These are phyloP conservation scores for Indri indri DNA, from an alignment of 2,113 vertebrate genomes.

Conservation along the genomic window DNA sequence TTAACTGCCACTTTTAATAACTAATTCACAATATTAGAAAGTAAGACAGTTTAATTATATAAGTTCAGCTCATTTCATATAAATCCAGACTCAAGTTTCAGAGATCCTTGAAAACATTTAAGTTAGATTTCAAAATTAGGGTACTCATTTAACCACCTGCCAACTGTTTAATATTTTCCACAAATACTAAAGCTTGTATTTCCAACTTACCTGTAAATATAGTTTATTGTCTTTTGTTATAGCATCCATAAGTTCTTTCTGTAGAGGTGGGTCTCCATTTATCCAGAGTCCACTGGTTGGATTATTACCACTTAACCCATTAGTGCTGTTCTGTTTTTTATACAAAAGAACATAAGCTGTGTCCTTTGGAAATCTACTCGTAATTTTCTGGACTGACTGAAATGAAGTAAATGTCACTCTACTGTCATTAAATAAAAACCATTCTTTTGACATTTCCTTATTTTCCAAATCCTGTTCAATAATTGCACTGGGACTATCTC, in stretches of 20 bases:
- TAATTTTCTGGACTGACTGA: conserved; percentile 97
- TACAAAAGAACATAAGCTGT: conserved; percentile 98
- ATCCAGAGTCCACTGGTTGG: conserved; percentile 87
- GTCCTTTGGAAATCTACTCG: conserved; percentile 97
- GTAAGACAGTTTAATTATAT: conserved; percentile 2
- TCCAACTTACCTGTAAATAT: conserved; percentile 94
- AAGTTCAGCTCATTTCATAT: background rate
- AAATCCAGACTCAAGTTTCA: conserved; percentile 23
- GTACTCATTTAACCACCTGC: background rate
- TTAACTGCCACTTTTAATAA: background rate
- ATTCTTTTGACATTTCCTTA: conserved; percentile 89
- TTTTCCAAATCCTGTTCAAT: conserved; percentile 83
- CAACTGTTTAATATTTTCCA: background rate
- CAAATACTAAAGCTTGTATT: background rate
- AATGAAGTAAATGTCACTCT: conserved; percentile 98
- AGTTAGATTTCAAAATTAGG: background rate
- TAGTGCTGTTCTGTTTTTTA: conserved; percentile 90
- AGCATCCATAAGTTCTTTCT: conserved; percentile 98
- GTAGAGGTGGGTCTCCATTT: conserved; percentile 94
- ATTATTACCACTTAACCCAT: conserved; percentile 71
- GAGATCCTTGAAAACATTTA: background rate
- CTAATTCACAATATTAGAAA: background rate
- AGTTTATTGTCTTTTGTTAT: conserved; percentile 99
- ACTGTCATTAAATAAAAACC: conserved; percentile 99
- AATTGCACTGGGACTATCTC: conserved; percentile 76